Conservation (phyloP, 2,113 vertebrate species). For the Crocuta crocuta region DNA sequence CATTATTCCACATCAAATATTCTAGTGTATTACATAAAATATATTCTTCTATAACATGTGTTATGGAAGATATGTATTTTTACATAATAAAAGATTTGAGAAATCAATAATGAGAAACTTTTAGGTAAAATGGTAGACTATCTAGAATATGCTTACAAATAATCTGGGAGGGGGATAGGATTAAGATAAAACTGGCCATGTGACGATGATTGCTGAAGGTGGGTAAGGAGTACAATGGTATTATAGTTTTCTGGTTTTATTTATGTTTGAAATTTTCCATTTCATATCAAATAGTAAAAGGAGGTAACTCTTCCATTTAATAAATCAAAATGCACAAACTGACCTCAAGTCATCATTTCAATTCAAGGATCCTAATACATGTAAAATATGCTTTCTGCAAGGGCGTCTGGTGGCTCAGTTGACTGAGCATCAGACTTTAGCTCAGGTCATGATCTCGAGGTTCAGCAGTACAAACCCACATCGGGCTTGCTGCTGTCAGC, state of each 20-base stretch:
- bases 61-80: neutral
- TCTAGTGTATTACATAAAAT: slow-evolving; percentile 15
- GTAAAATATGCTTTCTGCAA: neutral
- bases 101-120: slow-evolving; percentile 19
- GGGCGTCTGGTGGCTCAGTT: no score
- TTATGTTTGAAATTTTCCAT: neutral
- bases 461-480: no score
- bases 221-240: neutral
- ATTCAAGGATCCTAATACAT: neutral
- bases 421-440: no score
- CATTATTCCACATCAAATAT: slow-evolving; percentile 37
- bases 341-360: neutral
- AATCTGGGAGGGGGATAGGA: neutral
- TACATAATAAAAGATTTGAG: slow-evolving; percentile 31
- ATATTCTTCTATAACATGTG: neutral
- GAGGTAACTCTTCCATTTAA: neutral
- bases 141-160: neutral
- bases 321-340: neutral
- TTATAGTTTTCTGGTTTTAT: slow-evolving; percentile 13
- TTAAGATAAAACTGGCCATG: neutral
- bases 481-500: no score
- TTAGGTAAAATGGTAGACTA: neutral
- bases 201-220: neutral
- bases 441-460: no score
- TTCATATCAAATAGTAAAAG: neutral